Conservation (phyloP, 2,888 invertebrate species). For the Amiota minor region DNA sequence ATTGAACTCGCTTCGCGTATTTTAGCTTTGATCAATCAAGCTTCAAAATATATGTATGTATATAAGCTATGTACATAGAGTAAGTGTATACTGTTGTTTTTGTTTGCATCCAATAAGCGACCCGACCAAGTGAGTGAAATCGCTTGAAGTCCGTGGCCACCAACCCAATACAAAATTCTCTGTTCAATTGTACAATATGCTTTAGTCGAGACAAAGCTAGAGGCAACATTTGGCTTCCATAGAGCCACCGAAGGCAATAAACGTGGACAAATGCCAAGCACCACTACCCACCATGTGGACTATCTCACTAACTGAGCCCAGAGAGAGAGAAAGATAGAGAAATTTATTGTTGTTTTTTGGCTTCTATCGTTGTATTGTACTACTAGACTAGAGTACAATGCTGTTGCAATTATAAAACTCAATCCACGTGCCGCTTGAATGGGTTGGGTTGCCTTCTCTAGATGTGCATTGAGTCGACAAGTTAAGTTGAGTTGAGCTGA, state of each 20-base stretch:
- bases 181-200: neutral
- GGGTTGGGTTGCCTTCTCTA: slow-evolving; percentile 47
- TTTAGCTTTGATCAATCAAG: slow-evolving; percentile 65
- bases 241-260: neutral
- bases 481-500: too few species aligned
- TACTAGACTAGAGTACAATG: neutral
- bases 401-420: slow-evolving; percentile 67
- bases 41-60: slow-evolving; percentile 69
- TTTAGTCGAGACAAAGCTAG: too few species aligned
- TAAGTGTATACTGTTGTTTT: too few species aligned
- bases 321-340: too few species aligned
- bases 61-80: slow-evolving; percentile 47
- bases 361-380: neutral
- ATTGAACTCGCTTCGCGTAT: slow-evolving; percentile 37
- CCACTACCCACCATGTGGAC: too few species aligned
- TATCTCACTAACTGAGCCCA: too few species aligned
- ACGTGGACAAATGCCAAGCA: too few species aligned
- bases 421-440: slow-evolving; percentile 65
- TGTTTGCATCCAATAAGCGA: neutral
- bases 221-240: neutral
- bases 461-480: slow-evolving; percentile 10
- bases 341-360: neutral
- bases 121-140: neutral
- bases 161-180: slow-evolving; percentile 1
- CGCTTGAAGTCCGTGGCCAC: slow-evolving; percentile 26